Conservation (phyloP, 2,888 invertebrate genomes). For the Mystacides longicornis region DNA sequence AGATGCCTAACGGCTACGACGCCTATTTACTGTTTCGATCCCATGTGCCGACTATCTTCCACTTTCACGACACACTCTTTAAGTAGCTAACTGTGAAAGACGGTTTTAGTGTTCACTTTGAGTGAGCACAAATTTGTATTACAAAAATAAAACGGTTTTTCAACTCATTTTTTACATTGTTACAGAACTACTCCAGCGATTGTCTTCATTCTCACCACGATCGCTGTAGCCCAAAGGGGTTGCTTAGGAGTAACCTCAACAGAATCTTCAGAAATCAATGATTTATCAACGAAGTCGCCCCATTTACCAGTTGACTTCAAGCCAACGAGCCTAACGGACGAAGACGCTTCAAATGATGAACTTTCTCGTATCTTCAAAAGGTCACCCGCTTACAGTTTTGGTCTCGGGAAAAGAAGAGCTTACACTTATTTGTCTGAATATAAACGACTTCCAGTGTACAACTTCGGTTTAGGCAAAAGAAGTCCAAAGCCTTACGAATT, state of each 20-base stretch:
- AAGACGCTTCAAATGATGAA: neutral
- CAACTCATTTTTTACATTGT: too few species aligned
- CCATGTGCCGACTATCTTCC: too few species aligned
- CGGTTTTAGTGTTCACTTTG: too few species aligned
- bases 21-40: too few species aligned
- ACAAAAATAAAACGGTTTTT: too few species aligned
- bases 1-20: too few species aligned
- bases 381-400: conserved; percentile 49
- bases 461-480: conserved; percentile 55
- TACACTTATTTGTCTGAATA: conserved; percentile 59
- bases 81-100: too few species aligned
- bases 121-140: too few species aligned
- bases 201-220: neutral
- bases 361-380: conserved; percentile 26
- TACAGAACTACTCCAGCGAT: neutral
- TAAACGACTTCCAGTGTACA: conserved; percentile 52
- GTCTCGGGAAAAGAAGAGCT: conserved; percentile 44
- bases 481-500: conserved; percentile 41
- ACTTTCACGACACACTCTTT: too few species aligned
- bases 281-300: neutral
- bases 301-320: neutral
- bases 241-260: neutral
- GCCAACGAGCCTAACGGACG: neutral
- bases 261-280: neutral
- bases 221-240: neutral